These are phyloP conservation scores for Aleiodes testaceus DNA, from an alignment of 2,888 invertebrate species.

Conservation along the genomic window DNA sequence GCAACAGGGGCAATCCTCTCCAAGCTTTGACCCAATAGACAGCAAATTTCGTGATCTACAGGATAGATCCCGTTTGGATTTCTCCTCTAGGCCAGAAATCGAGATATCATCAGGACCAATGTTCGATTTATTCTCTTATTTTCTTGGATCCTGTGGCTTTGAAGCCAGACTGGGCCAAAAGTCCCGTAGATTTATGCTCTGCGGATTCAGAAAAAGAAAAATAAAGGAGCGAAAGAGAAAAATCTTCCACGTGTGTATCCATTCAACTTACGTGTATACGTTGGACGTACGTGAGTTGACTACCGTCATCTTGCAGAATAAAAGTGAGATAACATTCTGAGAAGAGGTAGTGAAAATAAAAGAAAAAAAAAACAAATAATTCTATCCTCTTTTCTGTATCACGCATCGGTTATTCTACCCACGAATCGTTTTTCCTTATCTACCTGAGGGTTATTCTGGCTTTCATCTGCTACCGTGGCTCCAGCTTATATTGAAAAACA, in stretches of 20 bases:
- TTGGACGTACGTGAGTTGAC: constrained; percentile 21
- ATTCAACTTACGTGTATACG: constrained; percentile 19
- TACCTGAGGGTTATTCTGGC: constrained; percentile 27
- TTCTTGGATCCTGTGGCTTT: too few species aligned
- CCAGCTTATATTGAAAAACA: constrained; percentile 24
- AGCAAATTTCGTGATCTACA: too few species aligned
- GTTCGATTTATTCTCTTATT: too few species aligned
- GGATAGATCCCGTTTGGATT: too few species aligned
- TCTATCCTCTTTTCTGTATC: not conserved
- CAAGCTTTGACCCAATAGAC: too few species aligned
- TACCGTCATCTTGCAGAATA: not conserved
- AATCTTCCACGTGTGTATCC: not conserved
- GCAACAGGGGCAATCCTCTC: not conserved
- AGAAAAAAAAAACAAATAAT: constrained; percentile 20
- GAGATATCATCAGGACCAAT: too few species aligned
- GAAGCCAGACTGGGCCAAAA: not conserved
- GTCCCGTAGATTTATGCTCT: constrained; percentile 9
- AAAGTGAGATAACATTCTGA: not conserved
- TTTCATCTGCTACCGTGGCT: constrained; percentile 21
- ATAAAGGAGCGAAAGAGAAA: not conserved
- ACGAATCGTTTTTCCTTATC: constrained; percentile 35
- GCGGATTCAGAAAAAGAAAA: not conserved
- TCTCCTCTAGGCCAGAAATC: too few species aligned
- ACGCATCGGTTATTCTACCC: constrained; percentile 34
- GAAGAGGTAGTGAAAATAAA: not conserved